Conservation (phyloP, 2,113 vertebrate genomes). For the Merops nubicus region DNA sequence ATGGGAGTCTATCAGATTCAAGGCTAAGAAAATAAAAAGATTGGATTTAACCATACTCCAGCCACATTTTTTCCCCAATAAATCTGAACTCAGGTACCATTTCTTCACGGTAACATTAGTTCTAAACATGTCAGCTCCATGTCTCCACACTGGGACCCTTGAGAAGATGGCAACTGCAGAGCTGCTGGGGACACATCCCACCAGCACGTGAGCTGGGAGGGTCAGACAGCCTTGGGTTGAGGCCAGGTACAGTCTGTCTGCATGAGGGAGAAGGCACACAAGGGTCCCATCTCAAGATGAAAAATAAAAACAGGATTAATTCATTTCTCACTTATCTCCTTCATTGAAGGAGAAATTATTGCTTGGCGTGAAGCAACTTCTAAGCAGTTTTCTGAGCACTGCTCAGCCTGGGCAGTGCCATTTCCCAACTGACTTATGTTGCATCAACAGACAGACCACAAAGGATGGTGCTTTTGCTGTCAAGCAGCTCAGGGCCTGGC, state of each 20-base stretch:
- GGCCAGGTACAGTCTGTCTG: background rate
- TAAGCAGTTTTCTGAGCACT: background rate
- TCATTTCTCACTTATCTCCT: background rate
- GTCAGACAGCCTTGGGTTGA: background rate
- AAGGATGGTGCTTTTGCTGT: background rate
- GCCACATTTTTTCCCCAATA: background rate
- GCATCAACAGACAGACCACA: accelerated
- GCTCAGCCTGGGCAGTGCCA: background rate
- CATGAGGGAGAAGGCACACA: background rate
- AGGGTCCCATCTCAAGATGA: background rate
- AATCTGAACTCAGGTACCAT: background rate
- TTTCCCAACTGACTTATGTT: background rate
- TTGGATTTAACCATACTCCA: background rate
- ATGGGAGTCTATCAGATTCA: background rate
- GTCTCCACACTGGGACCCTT: background rate
- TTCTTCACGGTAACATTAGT: background rate
- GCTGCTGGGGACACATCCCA: background rate
- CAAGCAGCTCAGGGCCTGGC: background rate
- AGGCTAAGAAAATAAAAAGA: background rate
- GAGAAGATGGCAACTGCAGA: background rate
- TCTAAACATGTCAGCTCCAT: background rate
- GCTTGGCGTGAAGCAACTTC: background rate
- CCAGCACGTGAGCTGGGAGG: accelerated
- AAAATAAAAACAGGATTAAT: background rate
- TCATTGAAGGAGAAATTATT: background rate